Evolutionary conservation across 1,140 invertebrate genomes (phyloP).

Genomic region (Drosophila subobscura): DNA sequence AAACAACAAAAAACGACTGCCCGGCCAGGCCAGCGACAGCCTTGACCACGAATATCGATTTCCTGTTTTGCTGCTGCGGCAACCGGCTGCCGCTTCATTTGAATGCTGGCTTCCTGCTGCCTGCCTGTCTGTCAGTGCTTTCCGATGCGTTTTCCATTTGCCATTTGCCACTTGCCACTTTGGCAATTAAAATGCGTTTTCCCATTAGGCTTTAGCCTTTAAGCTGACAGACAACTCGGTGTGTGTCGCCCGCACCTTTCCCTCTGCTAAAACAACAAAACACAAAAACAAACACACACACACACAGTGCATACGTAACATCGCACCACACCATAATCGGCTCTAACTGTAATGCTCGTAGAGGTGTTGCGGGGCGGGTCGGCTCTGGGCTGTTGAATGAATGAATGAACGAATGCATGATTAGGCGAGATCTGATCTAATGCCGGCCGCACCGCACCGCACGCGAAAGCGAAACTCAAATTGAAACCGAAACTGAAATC

Average conservation of each 20-base stretch:
- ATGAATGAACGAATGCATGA: constrained; percentile 69
- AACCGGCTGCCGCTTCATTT: constrained; percentile 30
- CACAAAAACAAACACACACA: neutral
- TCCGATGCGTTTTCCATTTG: constrained; percentile 18
- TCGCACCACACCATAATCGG: constrained; percentile 16
- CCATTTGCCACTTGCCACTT: constrained; percentile 18
- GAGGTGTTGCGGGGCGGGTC: constrained; percentile 5
- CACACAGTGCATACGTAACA: constrained; percentile 62
- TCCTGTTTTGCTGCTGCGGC: constrained; percentile 59
- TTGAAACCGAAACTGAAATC: constrained; percentile 43
- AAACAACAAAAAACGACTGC: no score
- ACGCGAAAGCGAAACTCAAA: constrained; percentile 44
- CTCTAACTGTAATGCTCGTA: constrained; percentile 33
- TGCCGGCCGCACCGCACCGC: constrained; percentile 5
- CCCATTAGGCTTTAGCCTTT: constrained; percentile 63
- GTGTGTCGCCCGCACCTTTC: constrained; percentile 11
- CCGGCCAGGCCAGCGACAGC: constrained; percentile 29
- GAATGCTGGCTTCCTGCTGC: constrained; percentile 57
- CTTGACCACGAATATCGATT: constrained; percentile 83
- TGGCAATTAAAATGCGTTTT: constrained; percentile 52
- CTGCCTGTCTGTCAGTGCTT: constrained; percentile 16
- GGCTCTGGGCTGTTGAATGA: no score
- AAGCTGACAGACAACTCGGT: constrained; percentile 34
- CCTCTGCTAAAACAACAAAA: constrained; percentile 1
- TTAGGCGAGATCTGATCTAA: constrained; percentile 50